Conservation (phyloP, 2,888 invertebrate species). For the Stenoptilia bipunctidactyla region DNA sequence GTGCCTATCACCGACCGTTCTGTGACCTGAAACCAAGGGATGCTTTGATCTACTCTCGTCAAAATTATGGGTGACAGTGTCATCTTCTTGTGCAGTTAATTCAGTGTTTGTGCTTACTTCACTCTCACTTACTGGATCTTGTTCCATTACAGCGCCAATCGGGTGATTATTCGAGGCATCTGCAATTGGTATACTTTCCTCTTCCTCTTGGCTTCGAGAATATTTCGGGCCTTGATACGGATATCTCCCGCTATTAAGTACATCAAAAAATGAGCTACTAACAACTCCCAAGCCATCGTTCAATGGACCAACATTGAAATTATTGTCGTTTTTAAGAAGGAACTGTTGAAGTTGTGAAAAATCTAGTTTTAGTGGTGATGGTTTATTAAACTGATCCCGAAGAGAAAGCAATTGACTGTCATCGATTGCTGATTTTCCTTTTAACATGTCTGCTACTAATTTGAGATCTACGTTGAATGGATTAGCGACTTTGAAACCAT, state of each 20-base stretch:
- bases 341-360: constrained; percentile 46
- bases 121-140: constrained; percentile 35
- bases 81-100: constrained; percentile 33
- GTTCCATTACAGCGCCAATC: constrained; percentile 61
- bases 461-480: constrained; percentile 64
- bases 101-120: constrained; percentile 34
- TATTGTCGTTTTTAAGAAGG: constrained; percentile 44
- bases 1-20: constrained; percentile 30
- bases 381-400: constrained; percentile 41
- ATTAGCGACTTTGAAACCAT: constrained; percentile 63
- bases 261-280: constrained; percentile 43
- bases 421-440: constrained; percentile 45
- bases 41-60: constrained; percentile 36
- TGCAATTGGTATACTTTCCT: constrained; percentile 49
- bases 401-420: constrained; percentile 39
- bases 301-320: constrained; percentile 23
- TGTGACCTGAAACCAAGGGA: constrained; percentile 25
- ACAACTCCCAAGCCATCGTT: constrained; percentile 33
- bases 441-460: constrained; percentile 57
- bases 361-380: constrained; percentile 41
- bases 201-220: constrained; percentile 62
- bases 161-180: constrained; percentile 53
- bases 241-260: constrained; percentile 38
- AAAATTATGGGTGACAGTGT: constrained; percentile 24
- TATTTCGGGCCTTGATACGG: constrained; percentile 59